Evolutionary conservation across 2,888 invertebrate species (phyloP).

Genomic region (Napeogenes inachia): DNA sequence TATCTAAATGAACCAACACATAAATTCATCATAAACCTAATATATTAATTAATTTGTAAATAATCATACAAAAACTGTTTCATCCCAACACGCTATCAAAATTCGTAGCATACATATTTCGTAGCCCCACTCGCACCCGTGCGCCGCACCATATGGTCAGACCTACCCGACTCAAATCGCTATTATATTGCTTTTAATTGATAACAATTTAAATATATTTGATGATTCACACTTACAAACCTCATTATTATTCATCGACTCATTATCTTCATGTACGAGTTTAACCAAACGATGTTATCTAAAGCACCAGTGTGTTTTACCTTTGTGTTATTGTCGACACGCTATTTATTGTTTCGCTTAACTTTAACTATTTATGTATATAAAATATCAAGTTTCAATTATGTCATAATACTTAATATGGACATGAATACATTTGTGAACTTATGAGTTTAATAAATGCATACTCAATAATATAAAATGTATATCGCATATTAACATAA

Average conservation of each 20-base stretch:
- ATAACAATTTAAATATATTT: constrained; percentile 79
- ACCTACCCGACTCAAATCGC: constrained; percentile 71
- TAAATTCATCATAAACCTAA: too few relatives aligned
- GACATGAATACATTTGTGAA: too few relatives aligned
- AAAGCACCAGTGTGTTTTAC: constrained; percentile 69
- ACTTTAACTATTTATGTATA: not conserved
- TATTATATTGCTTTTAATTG: constrained; percentile 78
- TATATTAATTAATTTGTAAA: too few relatives aligned
- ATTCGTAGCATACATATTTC: constrained; percentile 27
- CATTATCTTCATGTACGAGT: constrained; percentile 72
- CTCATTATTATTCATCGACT: constrained; percentile 77
- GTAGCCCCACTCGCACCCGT: constrained; percentile 53
- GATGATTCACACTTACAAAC: constrained; percentile 76
- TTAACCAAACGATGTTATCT: constrained; percentile 67
- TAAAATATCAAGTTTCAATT: not conserved
- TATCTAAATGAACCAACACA: too few relatives aligned
- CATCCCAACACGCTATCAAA: not conserved
- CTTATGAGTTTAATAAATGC: too few relatives aligned
- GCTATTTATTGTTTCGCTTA: constrained; percentile 41
- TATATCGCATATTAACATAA: too few relatives aligned
- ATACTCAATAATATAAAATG: too few relatives aligned
- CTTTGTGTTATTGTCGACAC: constrained; percentile 65
- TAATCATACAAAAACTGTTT: too few relatives aligned
- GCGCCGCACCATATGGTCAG: constrained; percentile 65
- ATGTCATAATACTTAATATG: too few relatives aligned